Evolutionary conservation across 2,797 vertebrate genomes (phyloP), one percentile per base, ranked within the genome.

Genomic region (Enteromius unitaeniatus): DNA sequence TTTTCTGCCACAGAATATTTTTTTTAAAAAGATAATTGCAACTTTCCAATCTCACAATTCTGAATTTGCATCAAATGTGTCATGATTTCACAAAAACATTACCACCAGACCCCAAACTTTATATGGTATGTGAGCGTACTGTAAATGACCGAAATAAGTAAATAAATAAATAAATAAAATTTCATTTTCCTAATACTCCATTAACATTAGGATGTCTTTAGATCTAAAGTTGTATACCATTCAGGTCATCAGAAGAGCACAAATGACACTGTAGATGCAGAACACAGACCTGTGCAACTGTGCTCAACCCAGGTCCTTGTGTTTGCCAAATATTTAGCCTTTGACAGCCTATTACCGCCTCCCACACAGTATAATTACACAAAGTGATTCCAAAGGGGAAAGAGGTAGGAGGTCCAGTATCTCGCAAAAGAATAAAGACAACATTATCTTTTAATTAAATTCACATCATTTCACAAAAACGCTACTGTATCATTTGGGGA

Each of bases 381-480:
- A 67, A 69, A 78, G 51, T 77, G 86, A 74, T 86, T 78, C 49
- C 55, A 76, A 64, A 65, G 58, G 40, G 40, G 73, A 79, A 81
- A 79, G 78, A 78, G 76, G 65, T 72, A 26, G 78, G 64, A 78
- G 51, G 74, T 70, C 84, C 45, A 86, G 69, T 91, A 91, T 92
- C 92, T 89, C 90, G 89, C 90, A 93, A 91, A 91, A 92, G 92
- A 73, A 81, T 37, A 91, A 90, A 85, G 88, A 84, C 87, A 90
- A 91, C 93, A 94, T 94, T 95, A 95, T 95, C 93, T 95, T 94
- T 94, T 94, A 94, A 95, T 95, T 94, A 94, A 91, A 94, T 94
- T 94, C 92, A 92, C 91, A 92, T 87, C 37, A 91, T 93, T 92
- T 94, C 92, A 89, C 88, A 90, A 91, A 90, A 91, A 92, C 90